A percentile compares a stretch with the other conserved stretches of the same genome.
Evolutionary conservation across 1,140 invertebrate species (phyloP).

Genomic region (Bombus terrestris): DNA sequence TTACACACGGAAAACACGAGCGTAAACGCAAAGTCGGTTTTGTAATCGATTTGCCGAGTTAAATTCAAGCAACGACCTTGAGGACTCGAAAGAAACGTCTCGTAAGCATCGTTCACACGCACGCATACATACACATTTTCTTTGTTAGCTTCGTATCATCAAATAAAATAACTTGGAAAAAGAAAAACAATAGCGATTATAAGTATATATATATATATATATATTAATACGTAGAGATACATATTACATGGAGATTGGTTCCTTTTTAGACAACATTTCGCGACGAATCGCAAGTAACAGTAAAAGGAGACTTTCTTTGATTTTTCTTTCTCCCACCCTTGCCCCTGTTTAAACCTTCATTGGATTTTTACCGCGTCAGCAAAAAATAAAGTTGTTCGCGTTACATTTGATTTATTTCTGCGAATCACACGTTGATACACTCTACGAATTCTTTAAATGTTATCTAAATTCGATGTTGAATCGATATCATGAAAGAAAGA

Average conservation of each 20-base stretch:
- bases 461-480: not conserved
- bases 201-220: conserved; percentile 20
- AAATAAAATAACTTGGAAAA: conserved; percentile 46
- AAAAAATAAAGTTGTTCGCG: not conserved
- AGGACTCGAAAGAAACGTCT: conserved; percentile 24
- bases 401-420: not conserved
- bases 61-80: conserved; percentile 17
- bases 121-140: conserved; percentile 37
- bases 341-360: not conserved
- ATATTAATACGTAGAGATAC: conserved; percentile 30
- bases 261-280: conserved; percentile 6
- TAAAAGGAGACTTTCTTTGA: conserved; percentile 14
- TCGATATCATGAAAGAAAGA: not conserved
- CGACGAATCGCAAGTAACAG: conserved; percentile 10
- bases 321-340: not conserved
- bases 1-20: not conserved
- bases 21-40: conserved; percentile 19
- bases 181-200: conserved; percentile 25
- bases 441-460: not conserved
- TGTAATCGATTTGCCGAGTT: conserved; percentile 42
- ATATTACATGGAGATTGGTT: conserved; percentile 43
- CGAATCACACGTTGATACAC: too few species aligned
- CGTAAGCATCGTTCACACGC: conserved; percentile 41
- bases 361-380: not conserved
- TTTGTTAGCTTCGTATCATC: conserved; percentile 44